phyloP scores from a whole-genome alignment of 2,113 vertebrate genomes.

The Herpailurus yagouaroundi region DNA sequence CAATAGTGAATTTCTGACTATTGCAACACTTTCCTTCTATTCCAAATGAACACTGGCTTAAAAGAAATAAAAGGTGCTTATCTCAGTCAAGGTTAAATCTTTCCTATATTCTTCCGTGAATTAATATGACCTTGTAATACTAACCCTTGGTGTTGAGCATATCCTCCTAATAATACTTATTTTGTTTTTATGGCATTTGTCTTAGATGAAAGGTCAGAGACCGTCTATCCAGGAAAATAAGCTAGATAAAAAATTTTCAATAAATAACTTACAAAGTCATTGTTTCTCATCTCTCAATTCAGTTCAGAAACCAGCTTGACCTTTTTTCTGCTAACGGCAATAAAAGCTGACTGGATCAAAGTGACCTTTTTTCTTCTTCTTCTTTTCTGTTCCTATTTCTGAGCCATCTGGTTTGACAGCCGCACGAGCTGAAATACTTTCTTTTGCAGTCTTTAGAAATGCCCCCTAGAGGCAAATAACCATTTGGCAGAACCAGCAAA shows the following conservation, averaged over 20 bases:
- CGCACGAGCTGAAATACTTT: constrained; percentile 56
- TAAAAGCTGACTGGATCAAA: constrained; percentile 28
- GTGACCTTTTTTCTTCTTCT: neutral
- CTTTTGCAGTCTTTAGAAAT: constrained; percentile 53
- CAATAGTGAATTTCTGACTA: constrained; percentile 1
- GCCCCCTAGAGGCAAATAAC: constrained; percentile 65
- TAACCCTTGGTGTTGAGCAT: neutral
- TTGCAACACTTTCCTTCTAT: neutral
- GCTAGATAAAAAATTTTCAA: neutral
- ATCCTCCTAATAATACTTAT: neutral
- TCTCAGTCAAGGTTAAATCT: neutral
- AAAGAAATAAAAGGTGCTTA: constrained; percentile 14
- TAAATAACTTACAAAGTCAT: neutral
- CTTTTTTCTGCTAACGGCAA: neutral
- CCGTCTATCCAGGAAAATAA: neutral
- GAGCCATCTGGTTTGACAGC: constrained; percentile 53
- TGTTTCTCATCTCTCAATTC: neutral
- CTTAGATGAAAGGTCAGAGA: constrained; percentile 10
- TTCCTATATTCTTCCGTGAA: neutral
- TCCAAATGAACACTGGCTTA: constrained; percentile 1
- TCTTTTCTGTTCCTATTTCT: neutral
- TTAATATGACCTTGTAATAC: neutral
- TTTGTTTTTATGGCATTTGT: constrained; percentile 22
- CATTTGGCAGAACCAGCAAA: constrained; percentile 54
- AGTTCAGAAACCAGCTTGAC: neutral